Conservation (phyloP, 2,797 vertebrate species). For the Allobates femoralis region DNA sequence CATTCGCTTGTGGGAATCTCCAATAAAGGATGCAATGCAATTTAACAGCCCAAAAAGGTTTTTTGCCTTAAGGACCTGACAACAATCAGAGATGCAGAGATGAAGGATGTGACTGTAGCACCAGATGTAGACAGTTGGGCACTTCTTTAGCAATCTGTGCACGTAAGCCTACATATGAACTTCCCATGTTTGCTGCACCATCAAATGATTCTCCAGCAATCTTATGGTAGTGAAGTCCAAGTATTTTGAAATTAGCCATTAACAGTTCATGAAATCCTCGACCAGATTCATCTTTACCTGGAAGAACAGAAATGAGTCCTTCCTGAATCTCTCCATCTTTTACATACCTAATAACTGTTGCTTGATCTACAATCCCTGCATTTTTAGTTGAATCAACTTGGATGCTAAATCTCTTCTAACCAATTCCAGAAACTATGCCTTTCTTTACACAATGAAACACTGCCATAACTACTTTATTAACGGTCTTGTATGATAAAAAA, state of each 20-base stretch:
- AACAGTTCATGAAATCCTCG: no score
- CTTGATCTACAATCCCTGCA: no score
- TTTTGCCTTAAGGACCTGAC: background rate
- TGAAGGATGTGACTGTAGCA: background rate
- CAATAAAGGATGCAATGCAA: no score
- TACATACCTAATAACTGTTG: no score
- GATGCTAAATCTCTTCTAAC: no score
- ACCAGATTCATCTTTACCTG: no score
- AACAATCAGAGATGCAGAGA: slow-evolving; percentile 8
- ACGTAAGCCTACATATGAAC: background rate
- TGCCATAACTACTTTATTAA: background rate
- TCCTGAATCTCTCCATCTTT: no score
- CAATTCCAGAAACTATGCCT: background rate
- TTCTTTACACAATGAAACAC: background rate
- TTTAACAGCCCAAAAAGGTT: background rate
- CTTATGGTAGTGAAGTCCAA: background rate
- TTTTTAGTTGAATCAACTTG: no score
- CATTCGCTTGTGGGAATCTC: no score
- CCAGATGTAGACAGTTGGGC: background rate
- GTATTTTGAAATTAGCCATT: no score
- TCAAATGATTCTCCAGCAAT: background rate
- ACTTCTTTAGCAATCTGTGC: no score
- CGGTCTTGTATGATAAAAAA: background rate
- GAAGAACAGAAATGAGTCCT: no score
- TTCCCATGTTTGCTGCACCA: background rate